Evolutionary conservation across 23 tunicate genomes (phyloP), one percentile per base, ranked within the genome.

Genomic region (Corella eumyota): DNA sequence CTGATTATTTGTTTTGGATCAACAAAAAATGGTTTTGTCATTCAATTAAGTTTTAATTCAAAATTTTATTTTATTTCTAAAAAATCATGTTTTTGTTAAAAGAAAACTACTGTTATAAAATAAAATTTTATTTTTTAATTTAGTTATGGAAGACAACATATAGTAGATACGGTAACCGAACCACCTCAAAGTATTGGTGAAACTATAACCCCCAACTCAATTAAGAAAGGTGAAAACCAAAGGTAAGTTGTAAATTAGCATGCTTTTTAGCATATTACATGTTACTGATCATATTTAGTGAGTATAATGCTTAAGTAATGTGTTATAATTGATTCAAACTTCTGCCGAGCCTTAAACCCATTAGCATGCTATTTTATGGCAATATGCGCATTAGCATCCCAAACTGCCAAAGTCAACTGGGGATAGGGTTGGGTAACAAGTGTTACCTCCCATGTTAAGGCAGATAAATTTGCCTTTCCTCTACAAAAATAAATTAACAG

Each of bases 81-180:
- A 9, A 15, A 40, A 11, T 40, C 48, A 40, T 11, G 13, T 15
- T 40, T 15, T 40, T 40, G 48, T 15, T 40, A 40, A 15, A 9
- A 40, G 11, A 40, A 15, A 40, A 9, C 13, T 9, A 9, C 15
- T 59, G 7, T n/a, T n/a, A n/a, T n/a, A n/a, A n/a, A n/a, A n/a
- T n/a, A n/a, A n/a, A n/a, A n/a, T n/a, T n/a, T n/a, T n/a, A n/a
- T n/a, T n/a, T 44, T 44, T 5, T 44, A 40, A 49, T 61, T 34
- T 32, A 82, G 94, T 32, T 75, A 70, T 56, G 94, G 94, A 7
- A 77, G 94, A 6, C 64, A 76, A 22, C 94, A 84, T 40, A 67
- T 84, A 50, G 80, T 77, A 34, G 94, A 75, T 45, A 80, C 77
- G 4, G 94, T 75, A 19, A 80, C 94, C 4, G 83, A 75, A 66